Percentiles rank a stretch among this genome's conserved stretches.
These are phyloP conservation scores for Apotomis turbidana DNA, from an alignment of 2,888 invertebrate genomes.

Conservation along the genomic window DNA sequence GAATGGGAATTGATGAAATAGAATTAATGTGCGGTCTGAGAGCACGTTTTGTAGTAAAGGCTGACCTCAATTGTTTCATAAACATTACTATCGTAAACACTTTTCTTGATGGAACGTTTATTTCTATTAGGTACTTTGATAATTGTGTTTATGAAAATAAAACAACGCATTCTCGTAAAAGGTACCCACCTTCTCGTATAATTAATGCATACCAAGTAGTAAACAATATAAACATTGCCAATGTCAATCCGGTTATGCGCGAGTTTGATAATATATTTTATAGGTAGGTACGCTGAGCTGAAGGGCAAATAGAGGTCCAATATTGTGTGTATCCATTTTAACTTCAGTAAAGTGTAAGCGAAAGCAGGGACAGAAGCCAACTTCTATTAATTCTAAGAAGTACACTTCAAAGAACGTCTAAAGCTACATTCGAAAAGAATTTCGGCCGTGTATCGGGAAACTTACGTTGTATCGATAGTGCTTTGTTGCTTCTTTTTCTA, in stretches of 20 bases:
- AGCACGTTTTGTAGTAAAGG: constrained; percentile 25
- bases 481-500: constrained; percentile 1
- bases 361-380: constrained; percentile 1
- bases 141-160: background rate
- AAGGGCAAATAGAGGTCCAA: no score
- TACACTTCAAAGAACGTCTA: constrained; percentile 8
- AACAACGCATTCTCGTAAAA: background rate
- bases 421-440: constrained; percentile 6
- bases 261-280: no score
- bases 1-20: constrained; percentile 36
- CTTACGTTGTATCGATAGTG: constrained; percentile 17
- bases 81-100: background rate
- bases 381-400: background rate
- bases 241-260: no score
- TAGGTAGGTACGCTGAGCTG: no score
- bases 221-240: no score
- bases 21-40: constrained; percentile 30
- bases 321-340: background rate
- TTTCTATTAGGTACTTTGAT: background rate
- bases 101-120: background rate
- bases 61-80: constrained; percentile 21
- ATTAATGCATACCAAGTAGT: no score
- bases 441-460: constrained; percentile 11
- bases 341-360: background rate
- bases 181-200: no score